Evolutionary conservation across 2,797 vertebrate species (phyloP).

Genomic region (Podarcis siculus): DNA sequence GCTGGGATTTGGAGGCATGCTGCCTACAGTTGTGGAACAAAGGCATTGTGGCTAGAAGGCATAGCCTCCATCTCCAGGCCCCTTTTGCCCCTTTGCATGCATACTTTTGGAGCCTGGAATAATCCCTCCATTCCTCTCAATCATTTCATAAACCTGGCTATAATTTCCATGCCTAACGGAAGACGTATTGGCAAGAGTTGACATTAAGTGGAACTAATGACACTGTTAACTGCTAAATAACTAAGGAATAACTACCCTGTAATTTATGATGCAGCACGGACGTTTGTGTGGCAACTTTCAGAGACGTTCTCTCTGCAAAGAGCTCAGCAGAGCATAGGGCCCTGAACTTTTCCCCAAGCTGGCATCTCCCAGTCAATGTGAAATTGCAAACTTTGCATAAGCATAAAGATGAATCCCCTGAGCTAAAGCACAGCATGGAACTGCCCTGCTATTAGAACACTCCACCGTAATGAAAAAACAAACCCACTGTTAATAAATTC

Average conservation of each 20-base stretch:
- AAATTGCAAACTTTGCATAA: slow-evolving; percentile 46
- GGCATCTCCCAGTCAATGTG: slow-evolving; percentile 21
- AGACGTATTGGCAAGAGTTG: slow-evolving; percentile 81
- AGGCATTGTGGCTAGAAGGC: no score
- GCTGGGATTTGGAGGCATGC: no score
- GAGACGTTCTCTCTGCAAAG: slow-evolving; percentile 45
- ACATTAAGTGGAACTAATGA: slow-evolving; percentile 84
- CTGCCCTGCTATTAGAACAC: slow-evolving; percentile 5
- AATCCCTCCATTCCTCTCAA: not conserved
- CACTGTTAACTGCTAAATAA: slow-evolving; percentile 82
- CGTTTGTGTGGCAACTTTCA: slow-evolving; percentile 64
- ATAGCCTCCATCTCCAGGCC: slow-evolving; percentile 11
- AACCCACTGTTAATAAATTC: slow-evolving; percentile 21
- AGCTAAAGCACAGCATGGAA: slow-evolving; percentile 35
- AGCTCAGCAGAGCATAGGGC: slow-evolving; percentile 56
- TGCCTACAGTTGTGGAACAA: no score
- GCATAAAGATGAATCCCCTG: slow-evolving; percentile 36
- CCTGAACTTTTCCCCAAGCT: slow-evolving; percentile 62
- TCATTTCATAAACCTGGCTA: slow-evolving; percentile 69
- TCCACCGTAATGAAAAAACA: slow-evolving; percentile 4
- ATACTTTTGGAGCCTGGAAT: not conserved
- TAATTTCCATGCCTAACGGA: slow-evolving; percentile 80
- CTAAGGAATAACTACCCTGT: slow-evolving; percentile 80
- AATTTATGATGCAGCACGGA: slow-evolving; percentile 78
- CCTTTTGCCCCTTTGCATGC: slow-evolving; percentile 44